A percentile compares a stretch with the other conserved stretches of the same genome.
phyloP scores from a whole-genome alignment of 2,113 vertebrate species.

The Heterotilapia buettikoferi region DNA sequence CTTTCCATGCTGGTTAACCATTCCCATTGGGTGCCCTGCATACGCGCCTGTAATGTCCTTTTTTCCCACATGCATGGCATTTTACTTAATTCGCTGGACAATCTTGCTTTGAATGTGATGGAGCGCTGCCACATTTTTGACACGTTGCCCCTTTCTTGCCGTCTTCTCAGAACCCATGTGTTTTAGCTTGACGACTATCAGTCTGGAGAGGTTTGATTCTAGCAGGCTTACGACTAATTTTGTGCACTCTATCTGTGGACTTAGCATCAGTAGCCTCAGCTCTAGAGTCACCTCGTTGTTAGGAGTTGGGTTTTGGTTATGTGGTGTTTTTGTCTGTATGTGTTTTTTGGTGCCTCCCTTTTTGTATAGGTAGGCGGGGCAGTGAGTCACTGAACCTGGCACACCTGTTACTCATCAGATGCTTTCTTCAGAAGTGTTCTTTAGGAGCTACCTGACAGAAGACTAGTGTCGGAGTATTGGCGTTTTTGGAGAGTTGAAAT shows the following conservation, averaged over 20 bases:
- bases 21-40: background rate
- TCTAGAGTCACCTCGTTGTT: background rate
- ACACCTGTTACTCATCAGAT: too few relatives aligned
- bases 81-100: background rate
- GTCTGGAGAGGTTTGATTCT: background rate
- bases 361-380: too few relatives aligned
- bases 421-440: too few relatives aligned
- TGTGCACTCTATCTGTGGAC: background rate
- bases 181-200: background rate
- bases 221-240: background rate
- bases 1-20: background rate
- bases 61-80: background rate
- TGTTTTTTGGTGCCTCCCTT: too few relatives aligned
- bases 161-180: background rate
- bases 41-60: background rate
- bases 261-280: background rate
- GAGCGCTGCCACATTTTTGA: background rate
- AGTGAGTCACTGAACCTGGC: too few relatives aligned
- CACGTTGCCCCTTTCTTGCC: accelerated
- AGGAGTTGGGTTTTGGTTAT: too few relatives aligned
- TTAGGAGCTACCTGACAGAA: too few relatives aligned
- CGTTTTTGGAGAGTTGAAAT: too few relatives aligned
- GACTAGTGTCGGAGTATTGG: too few relatives aligned
- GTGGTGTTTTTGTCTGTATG: too few relatives aligned
- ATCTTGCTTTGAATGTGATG: background rate